Conservation (phyloP, 2,797 vertebrate species). For the Typhlichthys subterraneus region DNA sequence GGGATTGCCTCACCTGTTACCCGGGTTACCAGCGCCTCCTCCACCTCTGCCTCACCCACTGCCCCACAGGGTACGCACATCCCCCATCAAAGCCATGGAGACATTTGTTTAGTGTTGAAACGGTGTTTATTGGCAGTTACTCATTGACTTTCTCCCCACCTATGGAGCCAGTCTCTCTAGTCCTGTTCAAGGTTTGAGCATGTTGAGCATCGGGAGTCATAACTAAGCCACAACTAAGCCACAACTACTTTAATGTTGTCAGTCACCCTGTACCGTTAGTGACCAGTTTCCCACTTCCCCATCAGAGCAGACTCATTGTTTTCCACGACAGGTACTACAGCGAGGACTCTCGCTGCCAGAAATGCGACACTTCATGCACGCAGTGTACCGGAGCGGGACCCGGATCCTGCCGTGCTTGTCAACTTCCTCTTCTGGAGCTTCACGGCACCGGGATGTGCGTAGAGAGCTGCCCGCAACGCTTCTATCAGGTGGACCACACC, state of each 20-base stretch:
- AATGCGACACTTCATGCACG: slow-evolving; percentile 71
- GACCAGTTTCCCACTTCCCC: too few species aligned
- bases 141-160: slow-evolving; percentile 5
- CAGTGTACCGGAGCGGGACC: slow-evolving; percentile 63
- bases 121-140: rapidly evolving
- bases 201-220: too few species aligned
- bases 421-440: slow-evolving; percentile 65
- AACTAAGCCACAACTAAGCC: too few species aligned
- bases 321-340: slow-evolving; percentile 65
- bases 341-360: slow-evolving; percentile 67
- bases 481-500: slow-evolving; percentile 55
- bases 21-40: slow-evolving; percentile 72
- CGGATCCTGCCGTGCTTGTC: slow-evolving; percentile 70
- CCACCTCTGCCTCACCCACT: slow-evolving; percentile 76
- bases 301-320: not conserved
- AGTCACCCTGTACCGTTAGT: too few species aligned
- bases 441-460: slow-evolving; percentile 75
- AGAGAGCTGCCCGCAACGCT: slow-evolving; percentile 66
- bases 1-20: slow-evolving; percentile 78
- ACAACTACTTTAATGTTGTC: too few species aligned
- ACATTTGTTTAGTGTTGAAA: slow-evolving; percentile 10
- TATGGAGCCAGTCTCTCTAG: not conserved
- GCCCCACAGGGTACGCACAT: slow-evolving; percentile 72
- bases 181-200: not conserved
- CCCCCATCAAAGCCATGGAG: rapidly evolving